These are phyloP conservation scores for Helobdella robusta DNA, from an alignment of 2,888 invertebrate genomes.

Conservation along the genomic window DNA sequence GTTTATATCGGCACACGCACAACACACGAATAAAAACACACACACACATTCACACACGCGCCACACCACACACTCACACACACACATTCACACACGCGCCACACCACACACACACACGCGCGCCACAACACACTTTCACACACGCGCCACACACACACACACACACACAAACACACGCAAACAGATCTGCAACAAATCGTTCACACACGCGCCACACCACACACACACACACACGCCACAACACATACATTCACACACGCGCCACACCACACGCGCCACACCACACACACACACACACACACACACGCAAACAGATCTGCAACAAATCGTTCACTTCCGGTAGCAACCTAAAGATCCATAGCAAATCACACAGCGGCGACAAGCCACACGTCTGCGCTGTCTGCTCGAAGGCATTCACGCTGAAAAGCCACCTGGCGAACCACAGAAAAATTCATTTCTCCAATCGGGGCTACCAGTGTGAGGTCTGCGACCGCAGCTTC, in stretches of 20 bases:
- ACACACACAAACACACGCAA: slow-evolving; percentile 9
- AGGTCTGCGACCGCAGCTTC: not conserved
- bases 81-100: not conserved
- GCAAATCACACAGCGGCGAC: slow-evolving; percentile 8
- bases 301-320: slow-evolving; percentile 8
- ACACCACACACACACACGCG: not conserved
- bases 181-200: not conserved
- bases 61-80: not conserved
- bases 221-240: too few relatives aligned
- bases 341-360: slow-evolving; percentile 6
- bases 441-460: slow-evolving; percentile 5
- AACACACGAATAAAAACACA: not conserved
- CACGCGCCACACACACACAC: slow-evolving; percentile 5
- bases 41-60: not conserved
- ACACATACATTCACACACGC: too few relatives aligned
- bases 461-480: not conserved
- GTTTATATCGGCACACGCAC: not conserved
- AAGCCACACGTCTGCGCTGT: not conserved
- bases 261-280: too few relatives aligned
- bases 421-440: not conserved
- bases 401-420: slow-evolving; percentile 9
- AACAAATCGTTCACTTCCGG: slow-evolving; percentile 12
- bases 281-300: too few relatives aligned
- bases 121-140: not conserved
- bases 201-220: not conserved